Evolutionary conservation across 2,797 vertebrate species (phyloP).

Genomic region (Lepus oiostolus): DNA sequence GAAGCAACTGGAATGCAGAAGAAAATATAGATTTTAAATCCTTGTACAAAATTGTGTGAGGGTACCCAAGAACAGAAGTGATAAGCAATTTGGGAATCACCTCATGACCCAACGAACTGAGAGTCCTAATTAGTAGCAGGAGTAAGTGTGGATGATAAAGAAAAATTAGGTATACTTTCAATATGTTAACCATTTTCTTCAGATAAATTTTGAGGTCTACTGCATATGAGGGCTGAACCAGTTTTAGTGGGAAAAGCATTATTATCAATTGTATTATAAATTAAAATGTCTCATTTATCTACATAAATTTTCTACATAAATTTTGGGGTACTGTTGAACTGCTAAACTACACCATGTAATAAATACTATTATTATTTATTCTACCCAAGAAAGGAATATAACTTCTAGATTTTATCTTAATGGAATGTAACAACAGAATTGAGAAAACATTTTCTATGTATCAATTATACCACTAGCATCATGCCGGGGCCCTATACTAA

Average conservation of each 20-base stretch:
- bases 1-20: neutral
- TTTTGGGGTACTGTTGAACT: neutral
- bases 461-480: neutral
- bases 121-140: neutral
- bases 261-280: constrained; percentile 13
- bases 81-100: neutral
- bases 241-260: neutral
- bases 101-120: neutral
- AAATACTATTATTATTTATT: constrained; percentile 11
- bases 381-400: neutral
- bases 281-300: neutral
- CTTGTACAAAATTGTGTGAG: neutral
- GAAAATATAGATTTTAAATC: neutral
- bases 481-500: neutral
- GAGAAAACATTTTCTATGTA: constrained; percentile 13
- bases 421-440: neutral
- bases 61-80: neutral
- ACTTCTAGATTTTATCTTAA: neutral
- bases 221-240: neutral
- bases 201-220: neutral
- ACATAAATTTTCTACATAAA: neutral
- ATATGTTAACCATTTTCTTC: neutral
- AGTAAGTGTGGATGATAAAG: neutral
- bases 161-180: neutral
- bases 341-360: constrained; percentile 20